These are phyloP conservation scores for Cetonia aurata DNA, from an alignment of 2,888 invertebrate species.

Conservation along the genomic window DNA sequence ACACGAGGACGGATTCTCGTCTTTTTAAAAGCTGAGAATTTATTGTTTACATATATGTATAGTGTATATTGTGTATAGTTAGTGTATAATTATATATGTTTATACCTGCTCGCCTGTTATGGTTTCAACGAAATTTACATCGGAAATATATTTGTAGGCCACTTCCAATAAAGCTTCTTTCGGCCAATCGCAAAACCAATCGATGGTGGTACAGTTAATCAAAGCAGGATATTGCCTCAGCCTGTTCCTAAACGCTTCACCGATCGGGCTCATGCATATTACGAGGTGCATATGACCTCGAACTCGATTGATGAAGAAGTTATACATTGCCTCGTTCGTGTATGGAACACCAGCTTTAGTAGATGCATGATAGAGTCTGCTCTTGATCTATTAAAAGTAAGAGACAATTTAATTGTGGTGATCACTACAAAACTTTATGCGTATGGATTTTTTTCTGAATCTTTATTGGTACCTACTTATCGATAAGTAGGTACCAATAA, in stretches of 20 bases:
- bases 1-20: constrained; percentile 60
- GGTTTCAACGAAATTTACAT: constrained; percentile 78
- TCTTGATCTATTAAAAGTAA: constrained; percentile 68
- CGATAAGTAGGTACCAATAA: too few relatives aligned
- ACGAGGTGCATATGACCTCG: constrained; percentile 83
- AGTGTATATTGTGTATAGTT: background rate
- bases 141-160: constrained; percentile 83
- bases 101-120: constrained; percentile 75
- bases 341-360: constrained; percentile 70
- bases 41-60: background rate
- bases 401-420: too few relatives aligned
- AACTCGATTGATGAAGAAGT: constrained; percentile 83
- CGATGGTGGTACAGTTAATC: constrained; percentile 88
- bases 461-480: too few relatives aligned
- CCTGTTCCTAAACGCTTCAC: constrained; percentile 85
- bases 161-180: constrained; percentile 90
- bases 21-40: constrained; percentile 57
- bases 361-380: constrained; percentile 71
- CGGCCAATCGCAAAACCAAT: constrained; percentile 94
- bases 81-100: constrained; percentile 46
- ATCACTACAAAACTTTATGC: too few relatives aligned
- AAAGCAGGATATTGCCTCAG: constrained; percentile 90
- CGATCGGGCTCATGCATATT: constrained; percentile 90
- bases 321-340: constrained; percentile 78
- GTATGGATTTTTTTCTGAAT: too few relatives aligned